Base-by-base conservation (phyloP, 2,888 invertebrate genomes). In the Ypsolopha scabrella region DNA sequence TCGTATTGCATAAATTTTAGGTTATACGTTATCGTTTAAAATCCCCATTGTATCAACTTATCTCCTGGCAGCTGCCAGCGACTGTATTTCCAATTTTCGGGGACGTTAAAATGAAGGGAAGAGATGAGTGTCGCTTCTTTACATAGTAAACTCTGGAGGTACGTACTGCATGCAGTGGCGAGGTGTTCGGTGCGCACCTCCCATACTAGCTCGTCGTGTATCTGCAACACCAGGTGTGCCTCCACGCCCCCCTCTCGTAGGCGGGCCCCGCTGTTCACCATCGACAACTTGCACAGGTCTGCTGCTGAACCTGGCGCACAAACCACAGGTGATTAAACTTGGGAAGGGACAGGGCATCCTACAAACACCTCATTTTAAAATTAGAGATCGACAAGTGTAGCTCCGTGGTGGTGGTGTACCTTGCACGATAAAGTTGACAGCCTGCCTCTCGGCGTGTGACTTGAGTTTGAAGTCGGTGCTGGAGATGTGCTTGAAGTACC, bases 171-270 rank as follows among this genome's bases (percentile, higher is more conserved):
- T 2, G 74, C 75, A 1, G 75, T 75, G 1, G 51, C 48, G 55
- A 80, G 47, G 44, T 72, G 54, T 0, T 55, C 56, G 1, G 60
- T 58, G 0, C 50, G 52, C 51, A 87, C 71, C 60, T 87, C 86
- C 87, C 87, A 88, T 45, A 88, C 70, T 37, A 88, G 75, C 65
- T 88, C 88, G 65, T 88, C 88, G 62, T 88, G 88, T 52, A 88
- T 75, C 67, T 87, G 87, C 61, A 88, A 71, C 62, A 87, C 58
- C 51, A 87, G 70, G n/a, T 54, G 64, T 10, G 56, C 56, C 38
- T 50, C 53, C 6, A 67, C 53, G 11, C 11, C 37, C 11, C 51
- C 36, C 7, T 11, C 41, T n/a, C 67, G 62, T 37, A 80, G 57
- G 11, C 57, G 57, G 13, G 54, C 55, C 35, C 60, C 60, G 1